Conservation (phyloP, 2,113 vertebrate species). For the Aplodontia rufa region DNA sequence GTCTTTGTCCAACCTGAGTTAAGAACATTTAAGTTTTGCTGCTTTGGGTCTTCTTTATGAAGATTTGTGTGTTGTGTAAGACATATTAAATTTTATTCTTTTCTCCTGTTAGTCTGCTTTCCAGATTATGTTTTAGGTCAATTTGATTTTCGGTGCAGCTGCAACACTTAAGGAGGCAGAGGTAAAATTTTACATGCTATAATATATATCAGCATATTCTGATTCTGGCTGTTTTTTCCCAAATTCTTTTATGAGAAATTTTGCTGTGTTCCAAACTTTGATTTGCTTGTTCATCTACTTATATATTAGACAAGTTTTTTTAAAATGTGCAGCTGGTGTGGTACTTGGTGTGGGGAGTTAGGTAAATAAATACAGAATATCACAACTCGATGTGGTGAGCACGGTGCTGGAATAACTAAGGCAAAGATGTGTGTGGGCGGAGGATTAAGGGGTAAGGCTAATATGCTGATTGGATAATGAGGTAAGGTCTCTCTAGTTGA, state of each 20-base stretch:
- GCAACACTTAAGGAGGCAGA: background rate
- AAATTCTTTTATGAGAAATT: background rate
- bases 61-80: no score
- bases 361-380: background rate
- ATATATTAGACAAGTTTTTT: no score
- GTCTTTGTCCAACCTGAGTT: background rate
- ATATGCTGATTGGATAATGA: background rate
- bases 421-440: background rate
- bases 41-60: background rate
- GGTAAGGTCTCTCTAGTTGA: no score
- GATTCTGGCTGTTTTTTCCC: background rate
- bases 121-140: background rate
- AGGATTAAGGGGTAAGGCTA: background rate
- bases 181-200: background rate
- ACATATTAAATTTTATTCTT: background rate
- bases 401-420: background rate
- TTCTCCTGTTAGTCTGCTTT: background rate
- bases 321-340: no score
- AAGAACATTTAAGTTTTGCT: background rate
- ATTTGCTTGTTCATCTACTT: background rate
- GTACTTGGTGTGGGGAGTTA: background rate
- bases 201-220: background rate
- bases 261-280: background rate
- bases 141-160: background rate
- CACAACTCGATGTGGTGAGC: background rate